Evolutionary conservation across 1,140 invertebrate genomes (phyloP), one percentile per base, ranked within the genome.

Genomic region (Drosophila truncata): DNA sequence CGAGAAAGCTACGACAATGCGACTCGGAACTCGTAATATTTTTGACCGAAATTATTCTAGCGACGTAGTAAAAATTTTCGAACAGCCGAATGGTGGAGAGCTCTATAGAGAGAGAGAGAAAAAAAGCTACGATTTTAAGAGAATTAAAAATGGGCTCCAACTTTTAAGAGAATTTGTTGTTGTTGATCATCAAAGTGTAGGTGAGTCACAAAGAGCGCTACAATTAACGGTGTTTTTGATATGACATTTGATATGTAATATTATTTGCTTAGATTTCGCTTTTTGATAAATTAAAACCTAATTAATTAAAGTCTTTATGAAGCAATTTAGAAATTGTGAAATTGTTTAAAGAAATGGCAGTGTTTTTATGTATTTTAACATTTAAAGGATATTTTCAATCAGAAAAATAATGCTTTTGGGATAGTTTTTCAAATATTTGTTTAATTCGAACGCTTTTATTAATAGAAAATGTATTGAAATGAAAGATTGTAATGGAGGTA

Each of bases 31-130:
- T 71, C 64, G 65, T 57, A 78, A 78, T 70, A 78, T 64, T 90
- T 88, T 82, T 78, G 59, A 58, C 75, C 84, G 80, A 84, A 88
- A 79, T 84, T 78, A 84, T 88, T 90, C 80, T 88, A 90, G 84
- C 84, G 81, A 78, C 84, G 84, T 80, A 88, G 85, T 84, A 88
- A 80, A 78, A 70, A 57, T 78, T 64, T 70, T 82, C 59, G 52
- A 65, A 61, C 69, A 66, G 39, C 61, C 50, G 33, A 58, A 77
- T 35, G 46, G 11, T 41, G 23, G 29, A 58, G 70, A 44, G 55
- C 35, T 27, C 5, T 10, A 33, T 10, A 33, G 33, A 33, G 59
- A 11, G 41, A 39, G 37, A 29, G 72, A 59, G 62, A 42, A 13
- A 54, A 25, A 47, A 49, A 60, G 49, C 23, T 39, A 58, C 39